Base-by-base conservation (phyloP, 1,140 invertebrate species). In the Drosophila willistoni region DNA sequence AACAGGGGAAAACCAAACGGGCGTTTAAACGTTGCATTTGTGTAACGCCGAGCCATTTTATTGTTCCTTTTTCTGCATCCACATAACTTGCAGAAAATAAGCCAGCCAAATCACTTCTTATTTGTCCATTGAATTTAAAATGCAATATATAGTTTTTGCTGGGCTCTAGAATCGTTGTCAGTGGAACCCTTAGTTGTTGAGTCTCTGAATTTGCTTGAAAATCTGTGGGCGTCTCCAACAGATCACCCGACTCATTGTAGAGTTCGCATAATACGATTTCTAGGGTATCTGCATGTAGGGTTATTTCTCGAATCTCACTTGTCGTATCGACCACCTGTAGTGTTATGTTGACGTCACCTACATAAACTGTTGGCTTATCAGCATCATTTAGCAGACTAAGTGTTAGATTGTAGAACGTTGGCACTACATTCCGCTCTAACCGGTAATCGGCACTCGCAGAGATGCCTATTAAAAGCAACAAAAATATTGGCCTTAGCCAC, bases 21-120 rank as follows among this genome's bases (percentile, higher is more conserved):
- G 98, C 97, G 89, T 96, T 95, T 1, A 96, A 95, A 1, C 97
- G 95, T 84, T 98, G 95, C 81, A 98, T 95, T 85, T 98, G 97
- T 29, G 97, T 97, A 1, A 94, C 93, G 1, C 94, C 93, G 51
- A 97, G 92, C 87, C 94, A 93, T 80, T 84, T 93, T 91, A 69
- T 91, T 34, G 44, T 78, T 3, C 90, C 79, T 0, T 42, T 91
- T 72, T 7, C 56, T 84, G 55, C 92, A 83, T 66, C 93, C 91
- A 56, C 72, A 70, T 94, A 94, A 71, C 90, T 93, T 83, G 93
- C 94, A 42, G 93, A 92, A 71, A 94, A 95, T 59, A 95, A 93
- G 6, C 94, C 94, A 63, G 92, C 92, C 86, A 94, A 90, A 54
- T 93, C 93, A 10, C 91, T 86, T 0, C 82, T 72, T 17, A 94